Evolutionary conservation across 2,797 vertebrate species (phyloP).

Genomic region (Mionectes olivaceus): DNA sequence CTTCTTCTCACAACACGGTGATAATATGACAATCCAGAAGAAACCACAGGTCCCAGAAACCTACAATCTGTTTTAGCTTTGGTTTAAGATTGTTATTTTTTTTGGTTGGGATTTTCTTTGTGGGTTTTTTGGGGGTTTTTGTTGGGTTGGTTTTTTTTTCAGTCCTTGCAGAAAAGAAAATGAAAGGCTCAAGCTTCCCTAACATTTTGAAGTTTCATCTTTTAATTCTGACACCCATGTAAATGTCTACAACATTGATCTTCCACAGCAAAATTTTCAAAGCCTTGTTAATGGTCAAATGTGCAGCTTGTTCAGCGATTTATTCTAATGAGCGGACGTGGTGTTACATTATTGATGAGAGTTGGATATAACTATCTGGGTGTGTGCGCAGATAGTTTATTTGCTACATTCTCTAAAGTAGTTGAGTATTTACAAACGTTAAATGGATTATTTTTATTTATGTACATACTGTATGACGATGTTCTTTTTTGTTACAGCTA

Average conservation of each 20-base stretch:
- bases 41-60: slow-evolving; percentile 68
- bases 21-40: slow-evolving; percentile 78
- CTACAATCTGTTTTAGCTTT: slow-evolving; percentile 42
- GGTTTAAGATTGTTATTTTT: background rate
- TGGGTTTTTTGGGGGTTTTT: background rate
- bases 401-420: slow-evolving; percentile 92
- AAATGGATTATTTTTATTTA: slow-evolving; percentile 98
- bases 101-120: background rate
- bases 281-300: slow-evolving; percentile 87
- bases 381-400: slow-evolving; percentile 87
- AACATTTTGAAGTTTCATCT: slow-evolving; percentile 79
- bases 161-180: slow-evolving; percentile 65
- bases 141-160: background rate
- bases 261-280: slow-evolving; percentile 86
- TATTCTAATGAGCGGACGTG: slow-evolving; percentile 86
- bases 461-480: slow-evolving; percentile 93
- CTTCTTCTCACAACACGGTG: slow-evolving; percentile 62
- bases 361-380: slow-evolving; percentile 82
- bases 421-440: slow-evolving; percentile 95
- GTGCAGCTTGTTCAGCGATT: slow-evolving; percentile 88
- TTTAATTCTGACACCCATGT: slow-evolving; percentile 81
- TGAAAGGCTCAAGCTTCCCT: slow-evolving; percentile 75
- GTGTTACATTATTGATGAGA: slow-evolving; percentile 89
- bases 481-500: slow-evolving; percentile 99
- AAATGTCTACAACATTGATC: slow-evolving; percentile 81